These are phyloP conservation scores for Prenolepis imparis DNA, from an alignment of 2,888 invertebrate genomes.

Conservation along the genomic window DNA sequence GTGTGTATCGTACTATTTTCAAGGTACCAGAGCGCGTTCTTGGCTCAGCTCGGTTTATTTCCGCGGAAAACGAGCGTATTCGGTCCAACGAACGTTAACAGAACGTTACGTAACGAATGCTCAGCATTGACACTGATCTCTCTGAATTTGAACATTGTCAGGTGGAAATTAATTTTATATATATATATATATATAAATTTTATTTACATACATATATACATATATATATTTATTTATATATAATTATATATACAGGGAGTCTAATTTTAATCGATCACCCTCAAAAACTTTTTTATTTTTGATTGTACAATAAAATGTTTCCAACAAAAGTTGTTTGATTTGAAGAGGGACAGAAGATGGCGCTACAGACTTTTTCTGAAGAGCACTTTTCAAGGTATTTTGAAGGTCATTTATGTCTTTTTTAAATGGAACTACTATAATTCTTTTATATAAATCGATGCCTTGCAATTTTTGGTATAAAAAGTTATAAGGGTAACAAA, in stretches of 20 bases:
- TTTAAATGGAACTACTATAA: no score
- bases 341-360: no score
- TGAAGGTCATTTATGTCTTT: no score
- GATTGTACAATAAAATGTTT: no score
- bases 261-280: no score
- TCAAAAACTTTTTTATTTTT: no score
- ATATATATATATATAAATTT: background rate
- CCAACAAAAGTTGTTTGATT: no score
- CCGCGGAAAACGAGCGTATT: constrained; percentile 62
- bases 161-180: background rate
- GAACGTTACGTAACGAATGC: constrained; percentile 59
- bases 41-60: constrained; percentile 57
- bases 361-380: no score
- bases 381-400: no score
- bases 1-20: constrained; percentile 16
- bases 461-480: no score
- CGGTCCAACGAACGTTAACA: constrained; percentile 15
- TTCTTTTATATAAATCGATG: no score
- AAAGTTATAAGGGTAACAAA: no score
- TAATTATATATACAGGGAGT: background rate
- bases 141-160: constrained; percentile 33
- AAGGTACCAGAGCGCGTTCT: constrained; percentile 54
- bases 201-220: background rate
- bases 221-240: background rate
- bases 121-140: constrained; percentile 63